Evolutionary conservation across 2,888 invertebrate genomes (phyloP).

Genomic region (Xanthia icteritia): DNA sequence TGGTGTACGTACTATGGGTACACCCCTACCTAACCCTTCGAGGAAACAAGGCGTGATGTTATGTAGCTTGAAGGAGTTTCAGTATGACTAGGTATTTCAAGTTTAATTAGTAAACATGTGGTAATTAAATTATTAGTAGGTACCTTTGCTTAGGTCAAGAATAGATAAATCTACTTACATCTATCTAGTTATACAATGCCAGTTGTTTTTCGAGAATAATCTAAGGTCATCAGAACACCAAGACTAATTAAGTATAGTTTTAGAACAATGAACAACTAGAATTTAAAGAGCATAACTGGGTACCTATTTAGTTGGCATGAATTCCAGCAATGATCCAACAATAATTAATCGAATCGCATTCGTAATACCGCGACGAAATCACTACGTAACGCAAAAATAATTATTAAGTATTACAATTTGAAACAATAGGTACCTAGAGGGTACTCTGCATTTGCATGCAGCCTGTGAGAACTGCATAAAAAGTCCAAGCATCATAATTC

Average conservation of each 20-base stretch:
- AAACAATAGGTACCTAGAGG: constrained; percentile 52
- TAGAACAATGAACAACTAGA: constrained; percentile 23
- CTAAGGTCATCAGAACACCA: constrained; percentile 27
- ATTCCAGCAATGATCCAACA: constrained; percentile 30
- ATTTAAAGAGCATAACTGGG: not conserved
- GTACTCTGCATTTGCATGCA: constrained; percentile 50
- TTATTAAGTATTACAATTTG: constrained; percentile 18
- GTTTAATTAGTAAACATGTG: constrained; percentile 20
- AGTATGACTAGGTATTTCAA: constrained; percentile 2
- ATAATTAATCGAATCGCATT: constrained; percentile 38
- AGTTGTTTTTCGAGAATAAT: constrained; percentile 42
- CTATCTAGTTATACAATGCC: not conserved
- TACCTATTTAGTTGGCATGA: constrained; percentile 11
- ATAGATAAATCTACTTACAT: constrained; percentile 19
- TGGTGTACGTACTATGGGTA: too few species aligned
- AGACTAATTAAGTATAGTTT: not conserved
- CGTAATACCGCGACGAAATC: constrained; percentile 54
- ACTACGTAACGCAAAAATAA: constrained; percentile 31
- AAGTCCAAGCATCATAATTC: not conserved
- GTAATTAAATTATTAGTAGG: constrained; percentile 24
- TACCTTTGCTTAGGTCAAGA: not conserved
- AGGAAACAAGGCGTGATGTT: too few species aligned
- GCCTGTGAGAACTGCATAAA: not conserved
- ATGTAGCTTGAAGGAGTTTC: not conserved
- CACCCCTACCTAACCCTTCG: too few species aligned